Conservation (phyloP, 1,140 invertebrate species). For the Nautilus pompilius region DNA sequence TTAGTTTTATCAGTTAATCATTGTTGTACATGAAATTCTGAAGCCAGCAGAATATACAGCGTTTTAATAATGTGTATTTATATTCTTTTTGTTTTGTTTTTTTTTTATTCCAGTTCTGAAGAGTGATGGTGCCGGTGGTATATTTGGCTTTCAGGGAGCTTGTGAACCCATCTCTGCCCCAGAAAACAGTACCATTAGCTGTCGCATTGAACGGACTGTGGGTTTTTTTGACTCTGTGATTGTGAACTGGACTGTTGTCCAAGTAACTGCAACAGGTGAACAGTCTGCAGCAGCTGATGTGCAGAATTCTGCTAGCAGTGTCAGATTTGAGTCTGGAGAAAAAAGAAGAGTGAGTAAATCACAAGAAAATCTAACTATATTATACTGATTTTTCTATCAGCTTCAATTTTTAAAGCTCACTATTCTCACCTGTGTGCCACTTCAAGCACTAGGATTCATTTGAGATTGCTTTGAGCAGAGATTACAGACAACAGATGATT, state of each 20-base stretch:
- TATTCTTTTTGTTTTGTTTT: not conserved
- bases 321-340: slow-evolving; percentile 42
- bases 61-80: no score
- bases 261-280: slow-evolving; percentile 12
- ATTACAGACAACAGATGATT: no score
- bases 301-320: slow-evolving; percentile 27
- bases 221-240: slow-evolving; percentile 43
- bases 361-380: not conserved
- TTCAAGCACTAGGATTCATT: no score
- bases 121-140: slow-evolving; percentile 54
- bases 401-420: no score
- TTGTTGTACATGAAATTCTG: no score
- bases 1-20: no score
- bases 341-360: slow-evolving; percentile 31
- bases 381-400: not conserved
- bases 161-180: slow-evolving; percentile 28
- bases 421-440: no score
- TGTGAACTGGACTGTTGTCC: slow-evolving; percentile 38
- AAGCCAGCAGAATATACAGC: no score
- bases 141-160: slow-evolving; percentile 41
- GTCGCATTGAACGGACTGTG: slow-evolving; percentile 30
- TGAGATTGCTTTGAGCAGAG: no score
- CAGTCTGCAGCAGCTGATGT: slow-evolving; percentile 33
- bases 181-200: slow-evolving; percentile 29
- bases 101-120: slow-evolving; percentile 45